Percentiles rank a stretch among this genome's conserved stretches.
These are phyloP conservation scores for Drosophila parvula DNA, from an alignment of 1,140 invertebrate species.

Conservation along the genomic window DNA sequence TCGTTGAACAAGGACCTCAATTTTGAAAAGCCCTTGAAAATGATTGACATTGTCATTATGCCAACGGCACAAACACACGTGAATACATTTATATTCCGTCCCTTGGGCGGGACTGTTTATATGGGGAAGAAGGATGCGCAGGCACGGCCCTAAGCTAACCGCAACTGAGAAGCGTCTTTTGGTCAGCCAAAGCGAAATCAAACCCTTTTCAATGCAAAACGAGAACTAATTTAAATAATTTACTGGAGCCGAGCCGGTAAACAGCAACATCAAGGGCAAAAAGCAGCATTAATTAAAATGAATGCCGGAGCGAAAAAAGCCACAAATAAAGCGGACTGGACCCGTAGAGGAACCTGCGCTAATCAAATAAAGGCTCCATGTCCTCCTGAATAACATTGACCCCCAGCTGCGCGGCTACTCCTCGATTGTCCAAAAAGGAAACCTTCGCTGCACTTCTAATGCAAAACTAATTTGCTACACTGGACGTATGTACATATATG, in stretches of 20 bases:
- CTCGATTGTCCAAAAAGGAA: neutral
- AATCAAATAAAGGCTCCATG: slow-evolving; percentile 10
- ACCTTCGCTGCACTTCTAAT: slow-evolving; percentile 16
- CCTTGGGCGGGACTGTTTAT: neutral
- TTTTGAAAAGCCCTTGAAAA: slow-evolving; percentile 25
- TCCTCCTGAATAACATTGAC: slow-evolving; percentile 20
- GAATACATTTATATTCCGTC: slow-evolving; percentile 9
- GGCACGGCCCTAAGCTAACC: slow-evolving; percentile 25
- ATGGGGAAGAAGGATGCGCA: neutral
- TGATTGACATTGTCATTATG: slow-evolving; percentile 44
- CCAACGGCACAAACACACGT: slow-evolving; percentile 3
- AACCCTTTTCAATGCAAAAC: slow-evolving; percentile 62
- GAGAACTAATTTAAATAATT: slow-evolving; percentile 72
- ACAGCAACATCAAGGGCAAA: slow-evolving; percentile 17
- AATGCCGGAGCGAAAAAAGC: slow-evolving; percentile 30
- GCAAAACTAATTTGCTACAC: slow-evolving; percentile 32
- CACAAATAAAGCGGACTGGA: slow-evolving; percentile 1
- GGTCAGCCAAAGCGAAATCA: slow-evolving; percentile 60
- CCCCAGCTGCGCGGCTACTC: neutral
- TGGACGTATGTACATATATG: neutral
- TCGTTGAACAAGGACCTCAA: neutral
- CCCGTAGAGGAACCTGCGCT: slow-evolving; percentile 15
- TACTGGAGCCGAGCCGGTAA: slow-evolving; percentile 32
- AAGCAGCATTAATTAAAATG: slow-evolving; percentile 47
- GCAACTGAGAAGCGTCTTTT: slow-evolving; percentile 49